phyloP scores from a whole-genome alignment of 2,797 vertebrate species.

The Manis javanica region DNA sequence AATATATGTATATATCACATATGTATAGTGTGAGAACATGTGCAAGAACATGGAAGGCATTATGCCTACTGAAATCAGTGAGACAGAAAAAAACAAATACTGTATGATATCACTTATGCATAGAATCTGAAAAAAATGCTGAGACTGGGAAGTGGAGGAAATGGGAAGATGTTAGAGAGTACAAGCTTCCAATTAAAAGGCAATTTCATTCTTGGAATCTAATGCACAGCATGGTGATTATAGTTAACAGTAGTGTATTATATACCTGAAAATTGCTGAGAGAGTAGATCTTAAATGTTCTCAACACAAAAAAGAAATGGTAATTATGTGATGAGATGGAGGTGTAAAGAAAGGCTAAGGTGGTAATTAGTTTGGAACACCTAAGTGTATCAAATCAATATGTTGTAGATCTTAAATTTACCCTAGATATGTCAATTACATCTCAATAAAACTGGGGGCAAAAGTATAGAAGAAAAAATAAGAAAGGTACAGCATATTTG shows the following conservation, averaged over 20 bases:
- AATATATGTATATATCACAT: background rate
- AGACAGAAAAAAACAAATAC: background rate
- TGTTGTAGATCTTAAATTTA: background rate
- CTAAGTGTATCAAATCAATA: background rate
- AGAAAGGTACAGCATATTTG: no score
- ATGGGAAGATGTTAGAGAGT: background rate
- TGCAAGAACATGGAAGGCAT: background rate
- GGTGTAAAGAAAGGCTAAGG: background rate
- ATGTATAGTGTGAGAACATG: background rate
- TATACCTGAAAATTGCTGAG: background rate
- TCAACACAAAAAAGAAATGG: background rate
- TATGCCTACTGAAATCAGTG: background rate
- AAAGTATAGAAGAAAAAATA: background rate
- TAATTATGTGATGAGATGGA: background rate
- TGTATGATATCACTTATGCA: background rate
- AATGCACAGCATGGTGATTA: background rate
- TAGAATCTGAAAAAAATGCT: background rate
- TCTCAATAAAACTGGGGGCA: background rate
- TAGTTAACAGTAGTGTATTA: background rate
- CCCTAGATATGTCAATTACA: background rate
- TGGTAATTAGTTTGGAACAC: background rate
- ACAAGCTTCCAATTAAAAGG: background rate
- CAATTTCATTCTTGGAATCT: background rate
- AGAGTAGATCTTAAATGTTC: background rate
- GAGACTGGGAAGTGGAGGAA: background rate